Evolutionary conservation across 2,888 invertebrate genomes (phyloP), one percentile per base, ranked within the genome.

Genomic region (Ophraella communa): DNA sequence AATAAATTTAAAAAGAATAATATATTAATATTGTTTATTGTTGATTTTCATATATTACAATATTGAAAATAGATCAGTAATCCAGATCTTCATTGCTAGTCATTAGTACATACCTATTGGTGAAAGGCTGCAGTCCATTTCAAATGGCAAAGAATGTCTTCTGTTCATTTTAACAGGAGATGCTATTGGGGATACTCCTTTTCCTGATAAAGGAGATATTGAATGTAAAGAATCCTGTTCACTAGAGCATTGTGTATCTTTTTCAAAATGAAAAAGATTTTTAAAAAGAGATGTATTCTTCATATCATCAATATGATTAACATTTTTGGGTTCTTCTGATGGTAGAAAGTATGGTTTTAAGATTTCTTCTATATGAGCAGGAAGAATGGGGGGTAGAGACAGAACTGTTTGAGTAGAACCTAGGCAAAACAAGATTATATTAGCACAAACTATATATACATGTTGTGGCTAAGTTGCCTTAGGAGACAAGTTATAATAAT

Each of bases 341-440:
- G 84, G 88, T 35, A 85, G 87, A 77, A 86, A 88, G 79, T 86
- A 91, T 45, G 88, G 87, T 76, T 85, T 84, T 18, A 91, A 81
- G 33, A 85, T 80, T 72, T 87, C 85, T 80, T 89, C 89, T 20
- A 91, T 75, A 75, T 88, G 85, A 57, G 84, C 81, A 2, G 90
- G 89, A 33, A 91, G 79, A 71, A 84, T 80, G 20, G 87, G 85
- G 56, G 91, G 90, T 64, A 91, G 79, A 24, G 88, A 86, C 67
- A 91, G 82, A 62, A 86, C 79, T 24, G 91, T 91, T 81, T 91
- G 91, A 42, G 87, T 85, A 82, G 86, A 86, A 80, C 84, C 90
- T 89, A 75, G 64, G 60, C 55, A 51, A 35, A 39, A 42, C 11
- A n/a, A 45, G 45, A 45, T 35, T 30, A 18, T 4, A 17, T 35